A percentile compares a stretch with the other conserved stretches of the same genome.
phyloP scores from a whole-genome alignment of 1,140 invertebrate genomes.

The Periplaneta americana region DNA sequence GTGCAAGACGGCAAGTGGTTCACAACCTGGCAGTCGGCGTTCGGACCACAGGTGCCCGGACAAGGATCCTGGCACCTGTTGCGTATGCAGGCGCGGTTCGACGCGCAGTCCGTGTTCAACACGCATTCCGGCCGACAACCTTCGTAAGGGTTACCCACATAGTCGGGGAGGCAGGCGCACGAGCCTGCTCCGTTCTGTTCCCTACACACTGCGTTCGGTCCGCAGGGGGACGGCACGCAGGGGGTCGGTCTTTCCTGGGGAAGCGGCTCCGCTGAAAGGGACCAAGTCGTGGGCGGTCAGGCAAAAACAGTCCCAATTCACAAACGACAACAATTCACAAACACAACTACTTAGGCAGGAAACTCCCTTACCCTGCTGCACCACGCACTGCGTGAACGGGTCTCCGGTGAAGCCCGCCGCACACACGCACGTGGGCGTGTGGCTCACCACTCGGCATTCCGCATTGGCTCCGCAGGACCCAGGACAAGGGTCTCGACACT shows the following conservation, averaged over 20 bases:
- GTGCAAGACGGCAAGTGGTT: slow-evolving; percentile 50
- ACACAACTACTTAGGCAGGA: no score
- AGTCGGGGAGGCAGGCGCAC: slow-evolving; percentile 51
- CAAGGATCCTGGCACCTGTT: slow-evolving; percentile 57
- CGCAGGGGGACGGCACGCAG: slow-evolving; percentile 71
- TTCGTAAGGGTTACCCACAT: slow-evolving; percentile 57
- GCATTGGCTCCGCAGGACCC: slow-evolving; percentile 37
- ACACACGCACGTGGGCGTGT: slow-evolving; percentile 37
- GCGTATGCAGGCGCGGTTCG: slow-evolving; percentile 57
- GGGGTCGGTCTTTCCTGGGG: slow-evolving; percentile 44
- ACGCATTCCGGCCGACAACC: slow-evolving; percentile 63
- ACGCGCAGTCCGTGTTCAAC: slow-evolving; percentile 60
- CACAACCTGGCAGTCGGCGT: slow-evolving; percentile 44
- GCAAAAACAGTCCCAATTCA: no score
- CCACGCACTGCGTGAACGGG: slow-evolving; percentile 28
- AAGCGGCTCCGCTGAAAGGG: slow-evolving; percentile 1
- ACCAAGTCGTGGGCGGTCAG: no score
- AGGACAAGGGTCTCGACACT: slow-evolving; percentile 34
- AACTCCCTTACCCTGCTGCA: neutral
- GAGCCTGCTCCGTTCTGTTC: slow-evolving; percentile 53
- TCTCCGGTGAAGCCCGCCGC: slow-evolving; percentile 36
- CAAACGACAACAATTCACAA: no score
- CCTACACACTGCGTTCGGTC: slow-evolving; percentile 64
- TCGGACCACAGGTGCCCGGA: slow-evolving; percentile 45
- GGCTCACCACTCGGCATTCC: slow-evolving; percentile 34